Evolutionary conservation across 2,113 vertebrate species (phyloP), one percentile per base, ranked within the genome.

Genomic region (Panthera tigris): DNA sequence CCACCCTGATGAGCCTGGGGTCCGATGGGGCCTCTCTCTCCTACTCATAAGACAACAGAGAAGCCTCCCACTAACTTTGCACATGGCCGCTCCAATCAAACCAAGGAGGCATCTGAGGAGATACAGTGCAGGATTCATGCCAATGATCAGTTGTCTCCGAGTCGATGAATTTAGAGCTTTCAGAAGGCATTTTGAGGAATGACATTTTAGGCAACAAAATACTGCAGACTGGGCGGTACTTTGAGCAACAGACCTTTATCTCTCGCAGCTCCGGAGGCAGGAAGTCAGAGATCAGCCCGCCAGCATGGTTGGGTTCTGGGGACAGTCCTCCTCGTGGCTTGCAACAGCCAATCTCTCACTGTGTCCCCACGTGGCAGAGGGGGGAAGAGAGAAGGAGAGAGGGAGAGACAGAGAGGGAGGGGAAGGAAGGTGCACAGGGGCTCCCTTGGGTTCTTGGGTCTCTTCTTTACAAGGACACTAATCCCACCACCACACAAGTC

Each of bases 51-150:
- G 3, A n/a, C 1, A 14, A 41, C 31, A 39, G 1, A 81, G 19
- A 11, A 39, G 78, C 21, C 12, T 63, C 65, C n/a, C 0, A 0
- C 41, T 41, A 10, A 7, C 7, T 2, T 39, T 18, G 29, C 65
- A 18, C 5, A n/a, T 7, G 80, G 25, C 39, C 1, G 12, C 27
- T 25, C 69, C 85, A 36, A 13, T 48, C 52, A 45, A 9, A 48
- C 16, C 25, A 36, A 13, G 18, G 57, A 23, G 19, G 57, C 2
- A 2, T 57, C 25, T 2, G 25, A 71, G 89, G 31, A 78, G 36
- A 39, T 7, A 21, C 39, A 33, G 4, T 1, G 0, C 41, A 7
- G 12, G 45, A 68, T 21, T 63, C 57, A 1, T 1, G 19, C 50
- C 12, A 21, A 14, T 5, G 2, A 68, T 5, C 9, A 0, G 2